Evolutionary conservation across 2,888 invertebrate species (phyloP), one percentile per base, ranked within the genome.

Genomic region (Hirudinaria manillensis): DNA sequence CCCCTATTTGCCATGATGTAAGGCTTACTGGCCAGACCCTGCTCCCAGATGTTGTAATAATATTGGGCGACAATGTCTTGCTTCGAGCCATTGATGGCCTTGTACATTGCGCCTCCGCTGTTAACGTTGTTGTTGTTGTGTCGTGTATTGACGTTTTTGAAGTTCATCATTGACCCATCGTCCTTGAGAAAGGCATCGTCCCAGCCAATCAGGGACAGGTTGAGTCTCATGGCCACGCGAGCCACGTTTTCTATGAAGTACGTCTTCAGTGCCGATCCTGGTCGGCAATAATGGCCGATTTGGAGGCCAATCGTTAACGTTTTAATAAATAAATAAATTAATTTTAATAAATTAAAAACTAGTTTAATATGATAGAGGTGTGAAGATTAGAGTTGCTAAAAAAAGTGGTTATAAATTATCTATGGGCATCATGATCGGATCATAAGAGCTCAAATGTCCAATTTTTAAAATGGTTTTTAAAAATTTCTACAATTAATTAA

Each of bases 1-100:
- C 81, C 83, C 7, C 75, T 77, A 70, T 84, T 83, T 21, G 83
- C 84, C 55, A 83, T 77, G 24, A 78, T 76, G 72, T 82, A 80
- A 7, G 82, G 80, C 4, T 61, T 77, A 51, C 78, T 76, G 0
- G 80, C 80, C 1, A 78, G 74, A 0, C 80, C 80, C 76, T 79
- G 78, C 75, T 82, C 82, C 80, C 80, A 81, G 0, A 81, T 79
- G 71, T 80, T 81, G 61, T 82, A 80, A 82, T 83, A 83, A 2
- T 82, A 81, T 77, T 81, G 80, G 7, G 79, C 80, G 61, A 79
- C 81, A 3, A 83, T 79, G 16, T 82, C 76, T 3, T 38, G 68
- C 21, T 70, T 36, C 6, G 21, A 29, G 34, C 4, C 19, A 16
- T 3, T 36, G 3, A 34, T 6, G 75, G 16, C 45, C 45, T 74